Base-by-base conservation (phyloP, 2,888 invertebrate species). In the Lycocerus yunnanus region DNA sequence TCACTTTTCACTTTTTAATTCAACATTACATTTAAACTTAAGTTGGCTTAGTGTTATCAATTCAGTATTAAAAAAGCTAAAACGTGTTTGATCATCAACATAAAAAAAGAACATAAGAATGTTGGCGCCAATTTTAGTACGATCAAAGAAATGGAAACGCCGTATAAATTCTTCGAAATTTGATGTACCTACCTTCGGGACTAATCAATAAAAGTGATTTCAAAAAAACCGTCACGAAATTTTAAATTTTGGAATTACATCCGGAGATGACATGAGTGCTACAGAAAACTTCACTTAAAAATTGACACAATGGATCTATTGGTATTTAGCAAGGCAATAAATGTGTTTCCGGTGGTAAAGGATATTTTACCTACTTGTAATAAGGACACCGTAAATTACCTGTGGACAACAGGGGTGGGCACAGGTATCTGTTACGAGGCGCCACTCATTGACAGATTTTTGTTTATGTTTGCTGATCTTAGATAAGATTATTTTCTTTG, bases 361-460 rank as follows among this genome's bases (percentile, higher is more conserved):
- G 70, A 71, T 69, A 68, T 43, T 66, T 72, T 71, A 71, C 72
- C 72, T 65, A 58, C 18, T 43, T 63, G 20, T 27, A 67, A 72
- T 58, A 20, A 27, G 60, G 68, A 63, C 63, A 68, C 72, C 68
- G 68, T 72, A 72, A 72, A 72, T 72, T 72, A 72, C 72, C 72
- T 72, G 72, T 58, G 72, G 63, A 68, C 68, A 72, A 59, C 68
- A 60, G 68, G 43, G 72, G 72, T 43, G 63, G 72, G 61, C 72
- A 63, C 61, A 67, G 72, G 68, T 72, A 72, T 73, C 69, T 20
- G 69, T 73, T 73, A 73, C 73, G 20, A 69, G 73, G 73, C 73
- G 73, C 73, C 73, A 73, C 60, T 20, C 73, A 73, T 73, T 73
- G 73, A 73, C 73, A 73, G 69, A 73, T 73, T 73, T 73, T 73